A percentile compares a stretch with the other conserved stretches of the same genome.
Conservation (phyloP, 1,140 invertebrate genomes). For the Lethrus apterus region DNA sequence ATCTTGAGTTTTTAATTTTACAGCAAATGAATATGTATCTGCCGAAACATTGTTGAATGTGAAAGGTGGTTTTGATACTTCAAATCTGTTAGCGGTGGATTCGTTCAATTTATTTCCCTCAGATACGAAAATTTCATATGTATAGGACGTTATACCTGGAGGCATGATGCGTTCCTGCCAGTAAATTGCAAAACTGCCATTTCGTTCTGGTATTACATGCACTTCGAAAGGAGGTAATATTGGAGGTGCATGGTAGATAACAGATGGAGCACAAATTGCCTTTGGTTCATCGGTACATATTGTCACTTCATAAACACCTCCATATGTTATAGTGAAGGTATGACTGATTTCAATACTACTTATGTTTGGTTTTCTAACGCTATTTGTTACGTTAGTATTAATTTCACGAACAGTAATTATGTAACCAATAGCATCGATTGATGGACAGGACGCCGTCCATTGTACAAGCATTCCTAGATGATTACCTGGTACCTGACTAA, state of each 20-base stretch:
- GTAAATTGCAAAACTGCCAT: constrained; percentile 53
- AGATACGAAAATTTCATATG: constrained; percentile 57
- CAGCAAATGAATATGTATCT: constrained; percentile 55
- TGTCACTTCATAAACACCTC: constrained; percentile 56
- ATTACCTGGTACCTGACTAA: constrained; percentile 23
- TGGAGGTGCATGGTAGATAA: constrained; percentile 48
- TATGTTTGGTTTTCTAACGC: background rate
- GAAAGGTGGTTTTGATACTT: constrained; percentile 48
- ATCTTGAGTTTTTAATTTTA: constrained; percentile 52
- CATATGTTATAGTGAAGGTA: constrained; percentile 50
- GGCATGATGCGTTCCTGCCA: constrained; percentile 48
- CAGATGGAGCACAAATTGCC: constrained; percentile 42
- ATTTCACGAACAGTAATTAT: constrained; percentile 17
- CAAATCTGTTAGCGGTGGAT: constrained; percentile 43
- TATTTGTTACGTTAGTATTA: background rate
- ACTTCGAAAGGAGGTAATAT: constrained; percentile 60
- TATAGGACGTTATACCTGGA: constrained; percentile 24
- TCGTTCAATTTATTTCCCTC: constrained; percentile 49
- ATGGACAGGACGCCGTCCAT: constrained; percentile 46
- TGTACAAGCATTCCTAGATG: constrained; percentile 37
- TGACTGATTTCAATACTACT: constrained; percentile 32
- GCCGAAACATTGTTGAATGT: constrained; percentile 47
- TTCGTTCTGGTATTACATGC: constrained; percentile 45
- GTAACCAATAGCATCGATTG: constrained; percentile 25
- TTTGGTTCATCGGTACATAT: constrained; percentile 47